Evolutionary conservation across 2,888 invertebrate species (phyloP).

Genomic region (Penaeus monodon): DNA sequence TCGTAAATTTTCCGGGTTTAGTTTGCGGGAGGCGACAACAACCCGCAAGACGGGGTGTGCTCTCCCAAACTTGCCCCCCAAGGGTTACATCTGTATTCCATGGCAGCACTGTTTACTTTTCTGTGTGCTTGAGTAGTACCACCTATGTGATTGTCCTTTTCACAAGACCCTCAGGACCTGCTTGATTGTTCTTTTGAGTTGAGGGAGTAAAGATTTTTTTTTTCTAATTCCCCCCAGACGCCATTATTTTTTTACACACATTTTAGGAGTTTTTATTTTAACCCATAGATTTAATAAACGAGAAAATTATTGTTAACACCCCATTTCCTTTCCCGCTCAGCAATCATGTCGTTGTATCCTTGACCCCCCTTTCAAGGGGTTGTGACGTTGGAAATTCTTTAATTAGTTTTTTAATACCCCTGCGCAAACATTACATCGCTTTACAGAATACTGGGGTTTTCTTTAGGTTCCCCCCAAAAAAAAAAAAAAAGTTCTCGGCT

Average conservation of each 20-base stretch:
- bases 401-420: not conserved
- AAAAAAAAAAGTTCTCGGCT: conserved; percentile 1
- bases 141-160: not conserved
- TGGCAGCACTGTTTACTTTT: too few relatives aligned
- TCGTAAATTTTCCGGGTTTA: too few relatives aligned
- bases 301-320: not conserved
- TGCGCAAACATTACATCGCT: not conserved
- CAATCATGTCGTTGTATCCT: not conserved
- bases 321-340: not conserved
- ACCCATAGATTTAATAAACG: not conserved
- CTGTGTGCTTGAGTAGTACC: not conserved
- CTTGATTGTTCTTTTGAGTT: not conserved
- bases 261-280: too few relatives aligned
- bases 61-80: too few relatives aligned
- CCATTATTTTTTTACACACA: too few relatives aligned
- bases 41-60: too few relatives aligned
- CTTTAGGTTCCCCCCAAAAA: conserved; percentile 1
- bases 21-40: too few relatives aligned
- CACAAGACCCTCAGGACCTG: not conserved
- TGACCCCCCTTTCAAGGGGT: conserved; percentile 3
- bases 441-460: not conserved
- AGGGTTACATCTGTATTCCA: too few relatives aligned
- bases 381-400: not conserved
- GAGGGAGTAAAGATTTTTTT: conserved; percentile 5
- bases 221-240: not conserved